A percentile compares a stretch with the other conserved stretches of the same genome.
These are phyloP conservation scores for Microcebus murinus DNA, from an alignment of 2,113 vertebrate genomes.

Conservation along the genomic window DNA sequence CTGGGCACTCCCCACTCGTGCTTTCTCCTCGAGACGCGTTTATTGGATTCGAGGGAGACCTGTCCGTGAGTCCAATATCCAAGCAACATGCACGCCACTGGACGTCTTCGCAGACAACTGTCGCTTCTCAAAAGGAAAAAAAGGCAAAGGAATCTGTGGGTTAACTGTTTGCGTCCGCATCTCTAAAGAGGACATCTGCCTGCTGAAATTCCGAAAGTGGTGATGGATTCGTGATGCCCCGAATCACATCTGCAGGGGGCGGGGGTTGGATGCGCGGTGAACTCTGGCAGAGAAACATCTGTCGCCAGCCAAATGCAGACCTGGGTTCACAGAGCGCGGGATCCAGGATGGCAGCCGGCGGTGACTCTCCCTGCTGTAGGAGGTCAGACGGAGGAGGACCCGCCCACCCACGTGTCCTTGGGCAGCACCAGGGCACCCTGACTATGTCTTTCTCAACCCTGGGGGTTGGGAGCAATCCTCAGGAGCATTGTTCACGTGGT, in stretches of 20 bases:
- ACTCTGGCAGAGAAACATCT: slow-evolving; percentile 66
- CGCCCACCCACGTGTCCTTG: fast-evolving
- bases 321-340: fast-evolving
- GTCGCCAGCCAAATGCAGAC: slow-evolving; percentile 39
- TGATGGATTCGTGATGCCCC: slow-evolving; percentile 73
- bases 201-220: slow-evolving; percentile 71
- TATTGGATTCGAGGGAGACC: slow-evolving; percentile 49
- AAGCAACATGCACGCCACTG: slow-evolving; percentile 53
- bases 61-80: slow-evolving; percentile 69
- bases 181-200: slow-evolving; percentile 81
- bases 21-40: slow-evolving; percentile 48
- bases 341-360: not conserved
- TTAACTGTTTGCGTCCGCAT: slow-evolving; percentile 69
- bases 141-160: slow-evolving; percentile 8
- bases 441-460: too few relatives aligned
- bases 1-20: not conserved
- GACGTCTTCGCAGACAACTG: slow-evolving; percentile 70
- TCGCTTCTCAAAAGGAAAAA: slow-evolving; percentile 22
- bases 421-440: too few relatives aligned
- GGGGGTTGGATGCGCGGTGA: not conserved
- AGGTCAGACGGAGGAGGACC: fast-evolving
- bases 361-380: not conserved
- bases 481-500: fast-evolving
- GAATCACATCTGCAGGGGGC: slow-evolving; percentile 76
- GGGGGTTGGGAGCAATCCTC: fast-evolving